Conservation (phyloP, 2,113 vertebrate species). For the Picathartes gymnocephalus region DNA sequence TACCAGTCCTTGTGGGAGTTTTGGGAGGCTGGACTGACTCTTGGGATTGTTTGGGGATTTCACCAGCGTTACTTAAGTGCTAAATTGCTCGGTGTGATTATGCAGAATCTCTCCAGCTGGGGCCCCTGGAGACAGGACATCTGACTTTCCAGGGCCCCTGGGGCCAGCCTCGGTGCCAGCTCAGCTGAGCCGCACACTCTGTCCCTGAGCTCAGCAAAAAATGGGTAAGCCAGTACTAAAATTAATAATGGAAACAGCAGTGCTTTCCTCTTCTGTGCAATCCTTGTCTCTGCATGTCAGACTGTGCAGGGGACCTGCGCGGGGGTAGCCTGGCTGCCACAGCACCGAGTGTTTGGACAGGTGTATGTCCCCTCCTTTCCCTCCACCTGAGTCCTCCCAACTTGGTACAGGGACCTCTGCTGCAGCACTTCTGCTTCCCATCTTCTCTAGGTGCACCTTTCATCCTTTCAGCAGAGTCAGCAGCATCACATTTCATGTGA, state of each 20-base stretch:
- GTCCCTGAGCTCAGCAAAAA: background rate
- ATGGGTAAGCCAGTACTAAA: background rate
- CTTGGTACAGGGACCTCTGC: background rate
- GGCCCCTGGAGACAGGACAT: constrained; percentile 38
- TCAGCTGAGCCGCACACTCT: fast-evolving
- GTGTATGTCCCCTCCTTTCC: background rate
- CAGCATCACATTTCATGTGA: background rate
- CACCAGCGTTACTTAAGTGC: constrained; percentile 68
- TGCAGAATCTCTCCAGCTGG: constrained; percentile 56
- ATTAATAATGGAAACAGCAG: background rate
- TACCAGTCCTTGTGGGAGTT: constrained; percentile 60
- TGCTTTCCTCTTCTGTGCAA: background rate
- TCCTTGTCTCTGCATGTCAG: background rate
- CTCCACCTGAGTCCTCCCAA: background rate
- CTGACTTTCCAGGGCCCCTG: background rate
- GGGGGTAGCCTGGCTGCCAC: fast-evolving
- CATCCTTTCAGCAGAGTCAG: background rate
- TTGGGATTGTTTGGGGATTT: constrained; percentile 71
- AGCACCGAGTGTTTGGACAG: background rate
- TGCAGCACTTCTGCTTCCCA: background rate
- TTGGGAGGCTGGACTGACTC: constrained; percentile 66
- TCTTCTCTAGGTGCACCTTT: background rate
- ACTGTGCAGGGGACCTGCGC: background rate
- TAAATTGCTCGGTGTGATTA: constrained; percentile 70
- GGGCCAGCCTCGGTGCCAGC: background rate